Evolutionary conservation across 2,113 vertebrate species (phyloP).

Genomic region (Notiomystis cincta): DNA sequence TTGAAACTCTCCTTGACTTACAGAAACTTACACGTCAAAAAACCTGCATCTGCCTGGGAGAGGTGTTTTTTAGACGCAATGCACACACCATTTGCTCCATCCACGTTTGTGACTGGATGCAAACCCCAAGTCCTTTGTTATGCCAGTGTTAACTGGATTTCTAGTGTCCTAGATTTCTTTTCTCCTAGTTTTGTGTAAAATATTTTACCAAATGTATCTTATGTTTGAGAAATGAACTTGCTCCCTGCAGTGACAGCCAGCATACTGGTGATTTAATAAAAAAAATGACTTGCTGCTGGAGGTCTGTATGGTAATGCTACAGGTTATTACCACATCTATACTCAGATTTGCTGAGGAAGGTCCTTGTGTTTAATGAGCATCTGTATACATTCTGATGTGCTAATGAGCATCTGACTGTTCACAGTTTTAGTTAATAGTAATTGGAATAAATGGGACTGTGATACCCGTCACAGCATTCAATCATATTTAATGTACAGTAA

Average conservation of each 20-base stretch:
- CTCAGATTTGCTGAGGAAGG: background rate
- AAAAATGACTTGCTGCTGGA: background rate
- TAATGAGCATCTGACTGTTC: background rate
- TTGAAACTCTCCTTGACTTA: background rate
- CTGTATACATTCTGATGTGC: background rate
- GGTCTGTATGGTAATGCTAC: background rate
- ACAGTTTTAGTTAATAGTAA: background rate
- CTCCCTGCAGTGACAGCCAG: background rate
- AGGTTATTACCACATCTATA: background rate
- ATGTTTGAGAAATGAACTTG: background rate
- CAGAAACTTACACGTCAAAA: background rate
- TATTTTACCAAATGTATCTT: background rate
- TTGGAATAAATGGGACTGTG: background rate
- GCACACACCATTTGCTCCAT: background rate
- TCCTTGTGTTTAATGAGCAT: background rate
- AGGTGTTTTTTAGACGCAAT: rapidly evolving
- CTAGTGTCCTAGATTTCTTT: background rate
- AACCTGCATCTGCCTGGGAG: background rate
- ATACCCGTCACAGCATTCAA: background rate
- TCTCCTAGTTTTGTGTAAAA: background rate
- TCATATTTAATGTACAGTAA: background rate
- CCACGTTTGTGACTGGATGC: background rate
- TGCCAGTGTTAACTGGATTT: background rate
- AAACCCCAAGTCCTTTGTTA: background rate
- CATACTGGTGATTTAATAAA: background rate